Base-by-base conservation (phyloP, 2,888 invertebrate species). In the Pharmacophagus antenor region DNA sequence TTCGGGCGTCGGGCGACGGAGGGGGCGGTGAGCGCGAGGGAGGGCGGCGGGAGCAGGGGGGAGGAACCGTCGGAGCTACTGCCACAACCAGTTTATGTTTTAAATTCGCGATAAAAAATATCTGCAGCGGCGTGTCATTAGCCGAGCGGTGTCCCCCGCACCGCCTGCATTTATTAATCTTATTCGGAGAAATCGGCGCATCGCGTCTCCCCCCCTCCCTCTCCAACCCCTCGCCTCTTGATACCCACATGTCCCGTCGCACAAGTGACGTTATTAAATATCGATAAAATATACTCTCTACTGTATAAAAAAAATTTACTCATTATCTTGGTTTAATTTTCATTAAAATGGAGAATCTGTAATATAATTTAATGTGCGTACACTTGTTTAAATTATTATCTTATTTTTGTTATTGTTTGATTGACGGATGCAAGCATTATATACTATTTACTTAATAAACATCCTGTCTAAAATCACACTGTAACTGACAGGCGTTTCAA, bases 151-250 rank as follows among this genome's bases (percentile, higher is more conserved):
- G 65, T 71, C 64, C 67, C 66, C 58, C 65, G 63, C 69, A 72
- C 72, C 79, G 76, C 77, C 74, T 85, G 85, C 84, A 85, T 87
- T 88, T 86, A 87, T 88, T 88, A 85, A 86, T 86, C 83, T 84
- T 84, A 84, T 87, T 87, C 88, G 84, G 82, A 82, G 88, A 87
- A 87, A 85, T 85, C 88, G 82, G 80, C 84, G 85, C 87, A 84
- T 85, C 84, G 78, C 75, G 73, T 64, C 67, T 61, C 50, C 21
- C 62, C 58, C 54, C 64, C 23, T 41, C 17, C 61, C 50, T 31
- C 74, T 65, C 67, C 61, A 44, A 22, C 63, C 58, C 54, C 64
- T 22, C 49, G 18, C 60, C 50, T 23, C 66, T 61, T 63, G 58
- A 63, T 67, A 61, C 61, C 62, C 63, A 61, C 62, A 65, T 62